Conservation (phyloP, 2,113 vertebrate species). For the Corydoras maculifer region DNA sequence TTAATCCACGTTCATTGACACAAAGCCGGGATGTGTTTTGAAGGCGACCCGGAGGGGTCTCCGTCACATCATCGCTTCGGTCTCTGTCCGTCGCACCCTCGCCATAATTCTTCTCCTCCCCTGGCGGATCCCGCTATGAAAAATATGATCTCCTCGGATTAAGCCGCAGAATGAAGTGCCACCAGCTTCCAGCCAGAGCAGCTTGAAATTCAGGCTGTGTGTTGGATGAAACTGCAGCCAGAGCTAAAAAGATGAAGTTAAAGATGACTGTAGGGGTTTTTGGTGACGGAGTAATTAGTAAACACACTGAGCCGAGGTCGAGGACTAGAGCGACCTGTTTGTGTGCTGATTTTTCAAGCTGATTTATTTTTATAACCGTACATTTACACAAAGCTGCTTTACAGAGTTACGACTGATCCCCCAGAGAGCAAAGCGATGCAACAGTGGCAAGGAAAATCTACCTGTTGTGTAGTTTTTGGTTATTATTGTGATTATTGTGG, state of each 20-base stretch:
- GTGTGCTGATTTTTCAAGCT: too few relatives aligned
- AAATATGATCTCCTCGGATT: conserved; percentile 21
- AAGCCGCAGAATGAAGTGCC: conserved; percentile 23
- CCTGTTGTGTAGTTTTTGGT: too few relatives aligned
- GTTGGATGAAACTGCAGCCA: conserved; percentile 32
- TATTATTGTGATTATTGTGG: too few relatives aligned
- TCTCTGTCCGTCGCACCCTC: background rate
- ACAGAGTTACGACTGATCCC: too few relatives aligned
- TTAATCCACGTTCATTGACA: conserved; percentile 6
- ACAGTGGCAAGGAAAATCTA: too few relatives aligned
- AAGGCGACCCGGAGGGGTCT: background rate
- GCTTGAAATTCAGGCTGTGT: conserved; percentile 32
- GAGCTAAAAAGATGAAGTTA: background rate
- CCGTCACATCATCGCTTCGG: background rate
- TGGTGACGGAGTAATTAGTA: too few relatives aligned
- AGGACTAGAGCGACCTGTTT: too few relatives aligned
- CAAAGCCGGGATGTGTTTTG: conserved; percentile 21
- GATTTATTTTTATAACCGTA: too few relatives aligned
- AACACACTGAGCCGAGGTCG: too few relatives aligned
- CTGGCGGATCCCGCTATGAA: conserved; percentile 4
- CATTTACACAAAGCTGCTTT: too few relatives aligned
- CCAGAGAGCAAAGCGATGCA: too few relatives aligned
- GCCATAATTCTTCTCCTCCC: conserved; percentile 7
- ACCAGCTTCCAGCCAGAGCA: conserved; percentile 21
- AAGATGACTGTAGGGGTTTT: too few relatives aligned